Conservation (phyloP, 2,888 invertebrate genomes). For the Atrina japonica region DNA sequence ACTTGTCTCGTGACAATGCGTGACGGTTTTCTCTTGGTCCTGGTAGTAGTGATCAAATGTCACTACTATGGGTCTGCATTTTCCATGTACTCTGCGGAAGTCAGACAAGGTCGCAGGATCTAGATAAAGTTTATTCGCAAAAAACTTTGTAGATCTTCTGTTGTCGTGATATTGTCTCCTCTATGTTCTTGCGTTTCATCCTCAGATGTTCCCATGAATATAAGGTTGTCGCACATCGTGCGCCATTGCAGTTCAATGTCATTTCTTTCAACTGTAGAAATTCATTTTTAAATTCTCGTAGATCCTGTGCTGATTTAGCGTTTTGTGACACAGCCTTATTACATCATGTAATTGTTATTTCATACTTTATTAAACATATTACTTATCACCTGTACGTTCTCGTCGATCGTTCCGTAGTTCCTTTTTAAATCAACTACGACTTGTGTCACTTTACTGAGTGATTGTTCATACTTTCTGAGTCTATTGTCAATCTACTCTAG, state of each 20-base stretch:
- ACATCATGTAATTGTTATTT: not conserved
- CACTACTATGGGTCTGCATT: slow-evolving; percentile 29
- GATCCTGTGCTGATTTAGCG: not conserved
- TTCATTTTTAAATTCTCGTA: not conserved
- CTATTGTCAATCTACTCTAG: not conserved
- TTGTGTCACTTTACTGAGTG: slow-evolving; percentile 1
- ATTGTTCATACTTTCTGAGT: not conserved
- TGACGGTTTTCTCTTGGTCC: slow-evolving; percentile 19
- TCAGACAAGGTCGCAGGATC: not conserved
- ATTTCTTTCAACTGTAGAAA: slow-evolving; percentile 1
- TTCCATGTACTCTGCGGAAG: slow-evolving; percentile 33
- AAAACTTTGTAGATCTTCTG: slow-evolving; percentile 14
- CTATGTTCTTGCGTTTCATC: too few species aligned
- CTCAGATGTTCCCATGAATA: slow-evolving; percentile 27
- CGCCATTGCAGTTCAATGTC: slow-evolving; percentile 16
- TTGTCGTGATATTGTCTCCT: slow-evolving; percentile 4
- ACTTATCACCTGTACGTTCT: not conserved
- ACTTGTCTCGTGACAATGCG: not conserved
- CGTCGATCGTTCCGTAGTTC: not conserved
- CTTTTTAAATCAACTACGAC: not conserved
- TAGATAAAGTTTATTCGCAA: slow-evolving; percentile 29
- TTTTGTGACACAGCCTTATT: slow-evolving; percentile 1
- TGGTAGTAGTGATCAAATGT: slow-evolving; percentile 30
- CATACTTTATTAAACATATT: slow-evolving; percentile 18
- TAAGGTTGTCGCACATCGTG: slow-evolving; percentile 20